Conservation (phyloP, 2,113 vertebrate species). For the Daboia siamensis region DNA sequence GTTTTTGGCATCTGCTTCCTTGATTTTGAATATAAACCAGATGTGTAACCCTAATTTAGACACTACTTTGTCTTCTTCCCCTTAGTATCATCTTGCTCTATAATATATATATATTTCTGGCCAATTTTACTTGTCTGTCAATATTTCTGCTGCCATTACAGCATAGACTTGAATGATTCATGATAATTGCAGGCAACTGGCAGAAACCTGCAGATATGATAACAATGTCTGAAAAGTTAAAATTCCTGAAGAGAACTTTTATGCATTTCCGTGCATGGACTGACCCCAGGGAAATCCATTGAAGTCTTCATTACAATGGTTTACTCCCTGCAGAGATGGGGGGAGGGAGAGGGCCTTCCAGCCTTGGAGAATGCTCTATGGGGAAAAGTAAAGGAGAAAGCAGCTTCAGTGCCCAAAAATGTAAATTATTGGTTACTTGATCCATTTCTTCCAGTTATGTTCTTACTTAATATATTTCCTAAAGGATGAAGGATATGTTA, state of each 20-base stretch:
- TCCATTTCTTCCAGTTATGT: conserved; percentile 9
- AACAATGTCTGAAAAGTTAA: conserved; percentile 26
- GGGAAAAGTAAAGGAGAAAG: neutral
- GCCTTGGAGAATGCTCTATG: conserved; percentile 22
- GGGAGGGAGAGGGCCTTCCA: neutral
- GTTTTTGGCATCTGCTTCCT: neutral
- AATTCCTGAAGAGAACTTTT: neutral
- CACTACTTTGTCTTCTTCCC: neutral
- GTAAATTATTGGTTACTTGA: neutral
- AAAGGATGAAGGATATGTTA: neutral
- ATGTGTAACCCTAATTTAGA: conserved; percentile 23
- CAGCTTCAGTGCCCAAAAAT: neutral
- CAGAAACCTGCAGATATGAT: conserved; percentile 17
- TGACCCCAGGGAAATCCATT: conserved; percentile 17
- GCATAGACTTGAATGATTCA: conserved; percentile 20
- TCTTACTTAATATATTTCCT: neutral
- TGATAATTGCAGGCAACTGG: conserved; percentile 34
- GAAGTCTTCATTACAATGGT: conserved; percentile 32
- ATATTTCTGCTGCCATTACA: conserved; percentile 3
- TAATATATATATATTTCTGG: too few relatives aligned
- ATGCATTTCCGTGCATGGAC: conserved; percentile 25
- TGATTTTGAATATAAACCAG: conserved; percentile 18
- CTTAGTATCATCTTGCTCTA: neutral
- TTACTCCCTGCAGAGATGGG: neutral
- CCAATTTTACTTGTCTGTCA: conserved; percentile 2